Evolutionary conservation across 2,888 invertebrate species (phyloP), one percentile per base, ranked within the genome.

Genomic region (Cosmia pyralina): DNA sequence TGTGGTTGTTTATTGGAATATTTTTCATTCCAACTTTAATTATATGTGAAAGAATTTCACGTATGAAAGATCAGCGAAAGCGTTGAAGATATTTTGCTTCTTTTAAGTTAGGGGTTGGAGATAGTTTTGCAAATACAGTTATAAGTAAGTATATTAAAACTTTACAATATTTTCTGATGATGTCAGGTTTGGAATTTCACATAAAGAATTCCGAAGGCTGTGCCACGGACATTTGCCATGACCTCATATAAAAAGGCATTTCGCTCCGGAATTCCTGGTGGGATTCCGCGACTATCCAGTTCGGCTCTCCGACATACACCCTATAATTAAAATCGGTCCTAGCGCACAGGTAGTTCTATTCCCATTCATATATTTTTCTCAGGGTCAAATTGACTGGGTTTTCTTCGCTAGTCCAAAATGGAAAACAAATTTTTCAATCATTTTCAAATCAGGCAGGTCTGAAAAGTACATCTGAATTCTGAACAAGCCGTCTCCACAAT

Each of bases 171-270:
- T 75, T 50, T 28, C 17, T 34, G 46, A 60, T 55, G 48, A 70
- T 22, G 17, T 46, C 46, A 38, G 17, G 17, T 59, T 44, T 28
- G 28, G 46, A 65, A 75, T 65, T 52, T n/a, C 13, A 15, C 64
- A 8, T 7, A 59, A 74, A 34, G 50, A 74, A 78, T 81, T 55
- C 48, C 38, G 19, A 74, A 53, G 63, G 64, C 17, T 55, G 15
- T 22, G 46, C 44, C 34, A 50, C n/a, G 17, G 38, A 48, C 13
- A 34, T 76, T 55, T 53, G 58, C 46, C 22, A 13, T 79, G 77
- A 82, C 41, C 46, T 82, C 82, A 82, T 63, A 75, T 65, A 57
- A 82, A 70, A 67, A 76, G 58, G 58, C 2, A 75, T 81, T 69
- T 76, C 44, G 13, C 41, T 41, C 46, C 53, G 70, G 70, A 70